Conservation (phyloP, 2,888 invertebrate genomes). For the Synergus umbraculus region DNA sequence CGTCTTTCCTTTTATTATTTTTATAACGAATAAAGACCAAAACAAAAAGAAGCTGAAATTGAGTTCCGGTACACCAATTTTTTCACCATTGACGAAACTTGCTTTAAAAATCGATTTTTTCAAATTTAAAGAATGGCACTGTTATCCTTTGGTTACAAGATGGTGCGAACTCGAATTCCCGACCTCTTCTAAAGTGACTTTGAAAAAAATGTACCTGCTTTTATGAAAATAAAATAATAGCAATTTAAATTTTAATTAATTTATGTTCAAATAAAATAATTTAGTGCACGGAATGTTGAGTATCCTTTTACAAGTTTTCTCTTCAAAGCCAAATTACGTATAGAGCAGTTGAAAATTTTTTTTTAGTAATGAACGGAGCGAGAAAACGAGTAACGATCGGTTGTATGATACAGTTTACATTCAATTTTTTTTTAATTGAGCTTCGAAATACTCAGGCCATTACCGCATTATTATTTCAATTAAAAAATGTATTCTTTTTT, state of each 20-base stretch:
- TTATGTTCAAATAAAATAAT: too few species aligned
- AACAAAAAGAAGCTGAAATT: constrained; percentile 4
- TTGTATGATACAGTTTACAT: constrained; percentile 71
- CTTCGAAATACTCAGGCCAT: constrained; percentile 63
- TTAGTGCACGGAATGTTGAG: too few species aligned
- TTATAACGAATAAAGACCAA: background rate
- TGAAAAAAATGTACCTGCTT: background rate
- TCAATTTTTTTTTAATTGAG: constrained; percentile 67
- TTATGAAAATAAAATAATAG: background rate
- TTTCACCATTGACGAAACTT: background rate
- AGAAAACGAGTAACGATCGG: constrained; percentile 72
- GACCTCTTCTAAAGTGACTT: constrained; percentile 4
- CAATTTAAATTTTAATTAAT: too few species aligned
- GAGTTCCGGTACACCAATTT: background rate
- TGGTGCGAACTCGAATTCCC: constrained; percentile 11
- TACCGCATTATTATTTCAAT: constrained; percentile 49
- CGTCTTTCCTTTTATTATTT: background rate
- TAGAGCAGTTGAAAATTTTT: constrained; percentile 59
- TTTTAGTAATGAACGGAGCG: constrained; percentile 68
- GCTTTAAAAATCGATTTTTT: background rate
- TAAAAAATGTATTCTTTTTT: background rate
- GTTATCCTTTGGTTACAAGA: background rate
- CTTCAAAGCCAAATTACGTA: constrained; percentile 42
- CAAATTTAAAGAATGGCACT: constrained; percentile 25
- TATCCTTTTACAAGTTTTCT: background rate